Conservation (phyloP, 2,888 invertebrate genomes). For the Papilio gigon region DNA sequence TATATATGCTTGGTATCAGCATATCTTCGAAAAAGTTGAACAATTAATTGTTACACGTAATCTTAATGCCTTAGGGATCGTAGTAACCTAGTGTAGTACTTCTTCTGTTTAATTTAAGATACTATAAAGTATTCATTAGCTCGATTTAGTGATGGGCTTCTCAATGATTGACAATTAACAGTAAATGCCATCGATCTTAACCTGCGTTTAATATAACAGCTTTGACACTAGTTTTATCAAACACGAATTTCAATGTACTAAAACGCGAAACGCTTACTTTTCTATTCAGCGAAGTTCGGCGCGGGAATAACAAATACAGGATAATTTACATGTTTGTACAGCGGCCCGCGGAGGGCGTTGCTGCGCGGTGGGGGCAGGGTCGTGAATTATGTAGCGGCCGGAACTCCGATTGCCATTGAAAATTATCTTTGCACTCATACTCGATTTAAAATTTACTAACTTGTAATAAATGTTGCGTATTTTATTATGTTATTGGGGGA, state of each 20-base stretch:
- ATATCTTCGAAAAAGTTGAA: no score
- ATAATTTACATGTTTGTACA: conserved; percentile 17
- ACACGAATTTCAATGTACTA: conserved; percentile 12
- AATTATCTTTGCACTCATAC: background rate
- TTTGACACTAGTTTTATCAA: background rate
- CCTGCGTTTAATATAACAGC: background rate
- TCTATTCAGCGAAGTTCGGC: conserved; percentile 14
- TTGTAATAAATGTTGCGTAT: background rate
- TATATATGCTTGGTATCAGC: no score
- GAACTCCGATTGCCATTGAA: conserved; percentile 7
- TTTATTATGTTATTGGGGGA: no score
- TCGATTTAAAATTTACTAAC: background rate
- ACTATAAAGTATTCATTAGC: no score
- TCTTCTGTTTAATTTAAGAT: no score
- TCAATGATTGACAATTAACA: background rate
- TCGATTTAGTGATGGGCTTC: no score
- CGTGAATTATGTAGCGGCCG: conserved; percentile 3
- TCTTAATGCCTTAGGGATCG: no score
- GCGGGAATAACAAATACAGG: conserved; percentile 16
- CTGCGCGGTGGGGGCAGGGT: background rate
- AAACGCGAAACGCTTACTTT: background rate
- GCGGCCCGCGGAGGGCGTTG: background rate
- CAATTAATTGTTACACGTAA: no score
- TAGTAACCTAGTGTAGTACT: no score
- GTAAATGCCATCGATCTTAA: background rate